Conservation (phyloP, 2,113 vertebrate genomes). For the Erythrolamprus reginae region DNA sequence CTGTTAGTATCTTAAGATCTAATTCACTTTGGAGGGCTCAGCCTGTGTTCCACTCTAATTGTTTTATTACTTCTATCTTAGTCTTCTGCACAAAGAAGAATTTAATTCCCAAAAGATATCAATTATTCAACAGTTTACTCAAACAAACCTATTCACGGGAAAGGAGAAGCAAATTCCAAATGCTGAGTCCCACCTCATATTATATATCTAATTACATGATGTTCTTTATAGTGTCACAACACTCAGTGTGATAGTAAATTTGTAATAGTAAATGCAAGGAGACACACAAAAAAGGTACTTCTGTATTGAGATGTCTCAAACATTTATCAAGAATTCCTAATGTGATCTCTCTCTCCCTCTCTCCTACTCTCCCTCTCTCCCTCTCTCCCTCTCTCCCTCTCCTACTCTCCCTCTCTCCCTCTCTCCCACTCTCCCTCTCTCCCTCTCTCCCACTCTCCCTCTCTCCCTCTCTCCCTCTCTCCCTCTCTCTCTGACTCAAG, state of each 20-base stretch:
- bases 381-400: too few relatives aligned
- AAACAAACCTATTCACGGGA: background rate
- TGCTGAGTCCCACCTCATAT: background rate
- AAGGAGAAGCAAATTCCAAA: fast-evolving
- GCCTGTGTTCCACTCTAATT: background rate
- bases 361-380: too few relatives aligned
- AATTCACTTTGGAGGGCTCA: background rate
- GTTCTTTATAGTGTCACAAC: background rate
- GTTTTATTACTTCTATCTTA: background rate
- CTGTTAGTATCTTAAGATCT: background rate
- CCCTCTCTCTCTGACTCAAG: too few relatives aligned
- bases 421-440: too few relatives aligned
- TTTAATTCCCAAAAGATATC: background rate
- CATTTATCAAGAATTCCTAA: background rate
- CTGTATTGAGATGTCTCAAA: background rate
- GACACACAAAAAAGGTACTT: background rate
- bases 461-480: too few relatives aligned
- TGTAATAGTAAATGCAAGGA: background rate
- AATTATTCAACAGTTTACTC: background rate
- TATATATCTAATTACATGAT: background rate
- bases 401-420: too few relatives aligned
- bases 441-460: too few relatives aligned
- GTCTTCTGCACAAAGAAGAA: fast-evolving
- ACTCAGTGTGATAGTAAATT: background rate
- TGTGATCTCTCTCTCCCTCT: too few relatives aligned